Percentiles rank a stretch among this genome's conserved stretches.
phyloP scores from a whole-genome alignment of 2,797 vertebrate species.

The Catostomus latipinnis region DNA sequence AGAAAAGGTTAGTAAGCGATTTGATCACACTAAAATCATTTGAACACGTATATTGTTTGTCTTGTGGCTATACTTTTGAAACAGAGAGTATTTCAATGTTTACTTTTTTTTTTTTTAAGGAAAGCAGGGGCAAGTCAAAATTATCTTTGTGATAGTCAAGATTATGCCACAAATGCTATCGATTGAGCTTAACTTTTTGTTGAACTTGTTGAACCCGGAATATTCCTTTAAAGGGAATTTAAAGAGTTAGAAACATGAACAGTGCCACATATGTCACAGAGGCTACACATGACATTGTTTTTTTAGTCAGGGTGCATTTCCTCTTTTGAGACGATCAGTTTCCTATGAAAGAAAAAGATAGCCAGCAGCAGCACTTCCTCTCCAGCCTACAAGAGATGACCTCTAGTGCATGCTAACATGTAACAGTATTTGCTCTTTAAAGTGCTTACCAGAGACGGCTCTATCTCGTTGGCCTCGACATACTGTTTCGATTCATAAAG shows the following conservation, averaged over 20 bases:
- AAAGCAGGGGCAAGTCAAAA: too few relatives aligned
- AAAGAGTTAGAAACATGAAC: background rate
- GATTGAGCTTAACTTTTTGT: too few relatives aligned
- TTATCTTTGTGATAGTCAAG: too few relatives aligned
- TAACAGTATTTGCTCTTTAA: background rate
- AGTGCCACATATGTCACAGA: background rate
- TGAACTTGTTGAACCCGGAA: too few relatives aligned
- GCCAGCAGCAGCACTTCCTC: slow-evolving; percentile 40
- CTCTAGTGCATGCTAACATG: background rate
- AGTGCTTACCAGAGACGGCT: slow-evolving; percentile 83
- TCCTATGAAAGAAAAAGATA: slow-evolving; percentile 58
- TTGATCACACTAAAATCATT: too few relatives aligned
- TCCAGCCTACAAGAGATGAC: slow-evolving; percentile 34
- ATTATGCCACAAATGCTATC: too few relatives aligned
- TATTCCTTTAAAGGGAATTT: too few relatives aligned
- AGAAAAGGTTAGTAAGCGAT: too few relatives aligned
- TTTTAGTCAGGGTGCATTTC: slow-evolving; percentile 47
- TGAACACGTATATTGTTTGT: too few relatives aligned
- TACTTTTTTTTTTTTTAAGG: too few relatives aligned
- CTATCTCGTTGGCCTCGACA: slow-evolving; percentile 94
- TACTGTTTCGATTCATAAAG: slow-evolving; percentile 91
- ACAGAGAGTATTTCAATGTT: too few relatives aligned
- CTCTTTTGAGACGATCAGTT: slow-evolving; percentile 53
- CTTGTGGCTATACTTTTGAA: too few relatives aligned
- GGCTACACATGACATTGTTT: slow-evolving; percentile 39